A percentile compares a stretch with the other conserved stretches of the same genome.
Conservation (phyloP, 2,797 vertebrate species). For the Alca torda region DNA sequence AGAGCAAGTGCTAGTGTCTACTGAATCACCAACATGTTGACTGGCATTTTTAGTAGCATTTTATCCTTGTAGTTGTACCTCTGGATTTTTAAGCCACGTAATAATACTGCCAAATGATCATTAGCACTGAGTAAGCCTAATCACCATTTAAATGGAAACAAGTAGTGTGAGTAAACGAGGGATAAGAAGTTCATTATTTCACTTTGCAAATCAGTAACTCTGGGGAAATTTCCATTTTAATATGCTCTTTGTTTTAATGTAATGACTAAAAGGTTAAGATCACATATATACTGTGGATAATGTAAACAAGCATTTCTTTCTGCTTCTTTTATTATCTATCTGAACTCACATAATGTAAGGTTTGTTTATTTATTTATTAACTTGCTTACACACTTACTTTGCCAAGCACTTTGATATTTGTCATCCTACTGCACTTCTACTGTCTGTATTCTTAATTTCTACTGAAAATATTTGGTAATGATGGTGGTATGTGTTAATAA, state of each 20-base stretch:
- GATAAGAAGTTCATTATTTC: slow-evolving; percentile 46
- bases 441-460: not conserved
- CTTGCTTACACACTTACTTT: not conserved
- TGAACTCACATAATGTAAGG: not conserved
- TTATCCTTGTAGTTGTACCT: not conserved
- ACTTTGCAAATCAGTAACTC: slow-evolving; percentile 47
- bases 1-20: not conserved
- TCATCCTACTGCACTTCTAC: not conserved
- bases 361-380: not conserved
- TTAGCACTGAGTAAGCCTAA: slow-evolving; percentile 4
- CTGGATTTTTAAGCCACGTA: slow-evolving; percentile 17
- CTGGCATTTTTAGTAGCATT: not conserved
- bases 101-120: slow-evolving; percentile 10
- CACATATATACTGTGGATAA: slow-evolving; percentile 18
- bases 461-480: not conserved
- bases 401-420: slow-evolving; percentile 3
- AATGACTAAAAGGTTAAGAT: slow-evolving; percentile 22
- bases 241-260: not conserved
- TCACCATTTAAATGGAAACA: slow-evolving; percentile 42
- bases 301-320: slow-evolving; percentile 36
- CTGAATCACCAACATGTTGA: not conserved
- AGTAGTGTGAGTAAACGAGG: not conserved
- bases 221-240: slow-evolving; percentile 51
- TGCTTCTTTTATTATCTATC: slow-evolving; percentile 12
- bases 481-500: not conserved